Evolutionary conservation across 2,113 vertebrate species (phyloP).

Genomic region (Pelvicachromis taeniatus): DNA sequence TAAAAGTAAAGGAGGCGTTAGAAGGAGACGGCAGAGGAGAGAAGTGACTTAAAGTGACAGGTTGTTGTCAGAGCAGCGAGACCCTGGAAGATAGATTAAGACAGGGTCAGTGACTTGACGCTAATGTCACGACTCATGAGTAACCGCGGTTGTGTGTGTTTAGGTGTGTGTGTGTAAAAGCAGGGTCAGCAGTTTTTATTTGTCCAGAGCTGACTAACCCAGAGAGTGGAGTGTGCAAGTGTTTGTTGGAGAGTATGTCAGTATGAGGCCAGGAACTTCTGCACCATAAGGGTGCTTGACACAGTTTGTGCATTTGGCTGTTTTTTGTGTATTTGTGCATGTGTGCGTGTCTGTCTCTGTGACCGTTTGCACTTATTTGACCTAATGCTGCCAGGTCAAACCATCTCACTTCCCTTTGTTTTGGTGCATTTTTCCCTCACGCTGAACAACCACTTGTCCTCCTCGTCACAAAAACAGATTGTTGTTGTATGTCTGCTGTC

Average conservation of each 20-base stretch:
- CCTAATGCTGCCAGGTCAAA: background rate
- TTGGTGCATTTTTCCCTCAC: background rate
- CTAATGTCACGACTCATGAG: conserved; percentile 41
- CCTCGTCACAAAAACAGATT: background rate
- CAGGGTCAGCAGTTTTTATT: conserved; percentile 29
- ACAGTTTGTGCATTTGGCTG: background rate
- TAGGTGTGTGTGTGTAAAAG: background rate
- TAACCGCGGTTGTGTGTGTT: background rate
- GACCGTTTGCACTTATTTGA: background rate
- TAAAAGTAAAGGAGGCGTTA: background rate
- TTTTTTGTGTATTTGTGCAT: background rate
- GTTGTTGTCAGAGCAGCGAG: conserved; percentile 41
- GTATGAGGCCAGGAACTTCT: conserved; percentile 21
- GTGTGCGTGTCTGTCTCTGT: background rate
- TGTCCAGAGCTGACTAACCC: background rate
- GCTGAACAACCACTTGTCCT: background rate
- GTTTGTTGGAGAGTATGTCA: background rate
- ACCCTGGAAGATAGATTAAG: conserved; percentile 48
- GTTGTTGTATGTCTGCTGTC: background rate
- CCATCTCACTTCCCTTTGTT: background rate
- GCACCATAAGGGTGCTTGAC: background rate
- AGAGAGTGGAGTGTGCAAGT: background rate
- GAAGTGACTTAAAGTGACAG: conserved; percentile 40
- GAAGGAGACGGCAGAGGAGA: background rate
- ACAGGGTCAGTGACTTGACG: conserved; percentile 38